Percentiles rank a stretch among this genome's conserved stretches.
Conservation (phyloP, 2,113 vertebrate genomes). For the Psephotus haematonotus region DNA sequence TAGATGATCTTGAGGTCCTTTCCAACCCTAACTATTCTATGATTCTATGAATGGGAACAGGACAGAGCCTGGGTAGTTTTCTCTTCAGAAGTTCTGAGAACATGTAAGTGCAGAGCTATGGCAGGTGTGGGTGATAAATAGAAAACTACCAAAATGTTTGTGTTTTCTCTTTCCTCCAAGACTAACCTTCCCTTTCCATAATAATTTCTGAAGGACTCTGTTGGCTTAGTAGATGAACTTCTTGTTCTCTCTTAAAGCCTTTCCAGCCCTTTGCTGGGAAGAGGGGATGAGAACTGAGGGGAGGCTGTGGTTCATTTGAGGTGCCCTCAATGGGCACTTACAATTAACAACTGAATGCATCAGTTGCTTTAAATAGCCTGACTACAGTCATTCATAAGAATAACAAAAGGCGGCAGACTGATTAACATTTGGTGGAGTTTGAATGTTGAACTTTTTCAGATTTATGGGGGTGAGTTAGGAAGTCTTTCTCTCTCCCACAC, state of each 20-base stretch:
- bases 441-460: conserved; percentile 10
- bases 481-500: conserved; percentile 9
- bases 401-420: conserved; percentile 44
- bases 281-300: conserved; percentile 33
- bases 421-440: conserved; percentile 19
- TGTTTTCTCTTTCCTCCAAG: not conserved
- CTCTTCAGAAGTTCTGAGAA: not conserved
- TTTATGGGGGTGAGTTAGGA: conserved; percentile 11
- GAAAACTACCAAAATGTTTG: not conserved
- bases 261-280: not conserved
- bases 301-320: conserved; percentile 50
- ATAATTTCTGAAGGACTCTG: not conserved
- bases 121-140: not conserved
- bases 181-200: not conserved
- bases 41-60: rapidly evolving
- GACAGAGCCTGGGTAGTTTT: not conserved
- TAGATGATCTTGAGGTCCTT: too few species aligned
- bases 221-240: conserved; percentile 12
- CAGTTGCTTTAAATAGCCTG: conserved; percentile 59
- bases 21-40: too few species aligned
- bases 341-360: conserved; percentile 61
- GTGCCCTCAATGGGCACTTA: conserved; percentile 36
- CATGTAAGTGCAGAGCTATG: rapidly evolving
- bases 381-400: conserved; percentile 51
- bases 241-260: conserved; percentile 15